Evolutionary conservation across 1,140 invertebrate genomes (phyloP).

Genomic region (Laodelphax striatellus): DNA sequence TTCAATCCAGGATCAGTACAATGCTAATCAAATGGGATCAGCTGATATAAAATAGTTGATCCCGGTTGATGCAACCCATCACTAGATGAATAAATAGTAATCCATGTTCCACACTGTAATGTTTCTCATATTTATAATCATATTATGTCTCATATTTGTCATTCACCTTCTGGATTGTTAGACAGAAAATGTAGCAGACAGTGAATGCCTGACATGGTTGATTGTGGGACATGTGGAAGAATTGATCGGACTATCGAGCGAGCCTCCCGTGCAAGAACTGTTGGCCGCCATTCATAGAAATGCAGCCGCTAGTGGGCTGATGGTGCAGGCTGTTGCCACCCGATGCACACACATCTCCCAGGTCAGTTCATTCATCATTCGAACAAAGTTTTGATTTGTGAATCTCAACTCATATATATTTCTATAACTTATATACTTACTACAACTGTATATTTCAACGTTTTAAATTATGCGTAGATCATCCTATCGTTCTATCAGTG

Average conservation of each 20-base stretch:
- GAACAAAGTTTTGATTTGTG: neutral
- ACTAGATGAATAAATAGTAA: too few species aligned
- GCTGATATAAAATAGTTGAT: too few species aligned
- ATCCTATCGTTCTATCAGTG: too few species aligned
- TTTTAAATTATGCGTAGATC: neutral
- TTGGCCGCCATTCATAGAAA: constrained; percentile 44
- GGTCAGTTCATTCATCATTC: neutral
- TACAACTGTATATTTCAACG: too few species aligned
- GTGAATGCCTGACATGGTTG: constrained; percentile 63
- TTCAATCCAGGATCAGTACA: too few species aligned
- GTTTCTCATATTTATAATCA: too few species aligned
- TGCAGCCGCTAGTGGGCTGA: constrained; percentile 50
- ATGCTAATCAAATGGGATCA: too few species aligned
- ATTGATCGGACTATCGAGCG: constrained; percentile 45
- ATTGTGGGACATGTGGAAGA: constrained; percentile 57
- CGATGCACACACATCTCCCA: neutral
- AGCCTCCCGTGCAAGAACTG: constrained; percentile 39
- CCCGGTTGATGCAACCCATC: too few species aligned
- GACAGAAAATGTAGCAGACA: constrained; percentile 56
- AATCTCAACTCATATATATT: constrained; percentile 4
- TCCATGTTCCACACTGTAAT: too few species aligned
- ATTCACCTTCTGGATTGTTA: constrained; percentile 21
- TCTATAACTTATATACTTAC: too few species aligned
- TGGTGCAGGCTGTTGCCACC: constrained; percentile 53
- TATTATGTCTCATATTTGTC: too few species aligned